Conservation (phyloP, 2,797 vertebrate genomes). For the Pteronotus mesoamericanus region DNA sequence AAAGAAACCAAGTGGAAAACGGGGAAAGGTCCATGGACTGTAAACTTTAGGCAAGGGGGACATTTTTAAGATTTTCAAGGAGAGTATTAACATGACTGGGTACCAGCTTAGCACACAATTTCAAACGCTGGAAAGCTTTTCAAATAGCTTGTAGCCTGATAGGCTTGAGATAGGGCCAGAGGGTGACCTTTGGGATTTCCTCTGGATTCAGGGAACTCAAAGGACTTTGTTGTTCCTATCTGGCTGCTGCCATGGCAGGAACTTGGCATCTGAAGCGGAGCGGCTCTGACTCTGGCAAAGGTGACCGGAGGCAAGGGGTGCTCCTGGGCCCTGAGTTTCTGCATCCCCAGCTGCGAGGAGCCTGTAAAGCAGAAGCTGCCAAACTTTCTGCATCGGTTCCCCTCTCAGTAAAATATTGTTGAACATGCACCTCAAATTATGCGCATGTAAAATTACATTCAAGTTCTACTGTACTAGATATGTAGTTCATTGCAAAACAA, state of each 20-base stretch:
- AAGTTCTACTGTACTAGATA: not conserved
- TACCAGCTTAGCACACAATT: conserved; percentile 11
- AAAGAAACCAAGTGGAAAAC: not conserved
- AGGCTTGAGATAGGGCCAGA: conserved; percentile 19
- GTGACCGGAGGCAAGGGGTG: not conserved
- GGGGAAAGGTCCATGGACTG: not conserved
- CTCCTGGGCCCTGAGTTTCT: not conserved
- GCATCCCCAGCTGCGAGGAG: not conserved
- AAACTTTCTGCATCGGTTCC: not conserved
- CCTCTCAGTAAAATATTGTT: not conserved
- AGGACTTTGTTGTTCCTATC: conserved; percentile 61
- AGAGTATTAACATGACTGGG: conserved; percentile 13
- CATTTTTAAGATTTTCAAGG: conserved; percentile 22
- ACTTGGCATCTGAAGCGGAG: conserved; percentile 47
- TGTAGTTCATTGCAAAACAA: not conserved
- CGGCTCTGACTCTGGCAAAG: conserved; percentile 20
- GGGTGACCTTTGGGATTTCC: not conserved
- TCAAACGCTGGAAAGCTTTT: conserved; percentile 34
- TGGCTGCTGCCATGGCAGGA: not conserved
- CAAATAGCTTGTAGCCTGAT: not conserved
- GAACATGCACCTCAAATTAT: not conserved
- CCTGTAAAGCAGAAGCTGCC: not conserved
- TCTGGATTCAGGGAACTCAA: not conserved
- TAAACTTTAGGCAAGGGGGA: not conserved
- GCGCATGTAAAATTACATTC: not conserved